Conservation (phyloP, 1,140 invertebrate genomes). For the Micrasema minimum region DNA sequence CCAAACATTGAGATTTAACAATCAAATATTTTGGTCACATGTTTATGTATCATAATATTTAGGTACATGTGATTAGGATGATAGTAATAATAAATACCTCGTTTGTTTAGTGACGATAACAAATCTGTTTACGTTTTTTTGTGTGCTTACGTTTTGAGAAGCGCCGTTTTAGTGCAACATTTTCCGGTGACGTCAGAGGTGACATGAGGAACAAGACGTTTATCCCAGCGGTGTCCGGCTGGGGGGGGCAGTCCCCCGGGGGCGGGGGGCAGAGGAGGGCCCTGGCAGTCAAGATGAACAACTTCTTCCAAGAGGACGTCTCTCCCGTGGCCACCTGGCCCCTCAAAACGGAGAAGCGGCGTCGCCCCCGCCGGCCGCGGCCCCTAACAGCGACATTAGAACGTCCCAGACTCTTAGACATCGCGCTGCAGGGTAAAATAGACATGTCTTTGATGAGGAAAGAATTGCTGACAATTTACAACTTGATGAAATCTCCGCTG, state of each 20-base stretch:
- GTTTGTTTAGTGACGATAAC: no score
- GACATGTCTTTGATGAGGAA: slow-evolving; percentile 73
- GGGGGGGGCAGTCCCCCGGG: slow-evolving; percentile 25
- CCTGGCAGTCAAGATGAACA: slow-evolving; percentile 50
- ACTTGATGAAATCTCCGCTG: slow-evolving; percentile 43
- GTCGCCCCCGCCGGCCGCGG: slow-evolving; percentile 54
- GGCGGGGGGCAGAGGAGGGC: slow-evolving; percentile 31
- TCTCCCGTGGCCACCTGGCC: slow-evolving; percentile 59
- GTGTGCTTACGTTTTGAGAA: no score
- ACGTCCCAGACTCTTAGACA: slow-evolving; percentile 68
- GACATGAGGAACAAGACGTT: slow-evolving; percentile 40
- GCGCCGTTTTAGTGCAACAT: no score
- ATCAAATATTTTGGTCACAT: no score
- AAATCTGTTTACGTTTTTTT: no score
- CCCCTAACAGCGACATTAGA: slow-evolving; percentile 71
- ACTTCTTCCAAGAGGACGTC: slow-evolving; percentile 52
- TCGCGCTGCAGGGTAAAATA: slow-evolving; percentile 65
- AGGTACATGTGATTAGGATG: no score
- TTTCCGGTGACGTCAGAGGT: no score
- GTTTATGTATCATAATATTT: no score
- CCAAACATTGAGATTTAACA: no score
- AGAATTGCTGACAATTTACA: slow-evolving; percentile 60
- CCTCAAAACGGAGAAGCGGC: slow-evolving; percentile 55
- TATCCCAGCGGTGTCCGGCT: slow-evolving; percentile 15
- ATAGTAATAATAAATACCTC: no score